Conservation (phyloP, 1,140 invertebrate species). For the Chironomus tepperi region DNA sequence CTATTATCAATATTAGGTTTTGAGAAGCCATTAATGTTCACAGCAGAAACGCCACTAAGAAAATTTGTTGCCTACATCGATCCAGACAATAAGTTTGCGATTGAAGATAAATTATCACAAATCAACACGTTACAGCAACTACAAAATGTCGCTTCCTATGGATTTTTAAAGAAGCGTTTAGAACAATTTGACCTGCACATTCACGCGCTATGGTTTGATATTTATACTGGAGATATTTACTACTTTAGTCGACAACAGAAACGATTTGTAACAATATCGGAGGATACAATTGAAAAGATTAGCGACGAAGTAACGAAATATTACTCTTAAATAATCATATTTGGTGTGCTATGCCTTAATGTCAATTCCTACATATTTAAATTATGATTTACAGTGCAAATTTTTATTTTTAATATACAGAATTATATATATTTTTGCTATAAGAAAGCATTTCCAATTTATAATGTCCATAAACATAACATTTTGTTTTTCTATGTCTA, state of each 20-base stretch:
- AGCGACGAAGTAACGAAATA: conserved; percentile 68
- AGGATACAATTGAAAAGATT: conserved; percentile 62
- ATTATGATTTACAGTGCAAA: not conserved
- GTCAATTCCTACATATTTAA: not conserved
- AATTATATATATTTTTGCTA: not conserved
- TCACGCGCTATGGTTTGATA: conserved; percentile 94
- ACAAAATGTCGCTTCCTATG: conserved; percentile 90
- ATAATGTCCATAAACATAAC: not conserved
- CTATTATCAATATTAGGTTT: conserved; percentile 37
- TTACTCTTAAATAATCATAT: conserved; percentile 54
- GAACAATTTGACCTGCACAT: conserved; percentile 76
- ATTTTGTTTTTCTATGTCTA: not conserved
- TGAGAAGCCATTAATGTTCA: conserved; percentile 68
- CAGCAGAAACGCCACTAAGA: conserved; percentile 73
- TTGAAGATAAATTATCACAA: conserved; percentile 90
- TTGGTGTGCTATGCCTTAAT: not conserved
- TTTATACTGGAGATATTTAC: conserved; percentile 92
- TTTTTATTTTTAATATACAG: not conserved
- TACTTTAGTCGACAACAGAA: conserved; percentile 82
- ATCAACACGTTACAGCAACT: conserved; percentile 91
- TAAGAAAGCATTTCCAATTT: too few species aligned
- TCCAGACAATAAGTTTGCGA: conserved; percentile 78
- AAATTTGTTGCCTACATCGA: conserved; percentile 92
- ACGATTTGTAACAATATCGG: conserved; percentile 70
- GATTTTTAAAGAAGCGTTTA: conserved; percentile 77